phyloP scores from a whole-genome alignment of 1,140 invertebrate species.

The Spodoptera frugiperda region DNA sequence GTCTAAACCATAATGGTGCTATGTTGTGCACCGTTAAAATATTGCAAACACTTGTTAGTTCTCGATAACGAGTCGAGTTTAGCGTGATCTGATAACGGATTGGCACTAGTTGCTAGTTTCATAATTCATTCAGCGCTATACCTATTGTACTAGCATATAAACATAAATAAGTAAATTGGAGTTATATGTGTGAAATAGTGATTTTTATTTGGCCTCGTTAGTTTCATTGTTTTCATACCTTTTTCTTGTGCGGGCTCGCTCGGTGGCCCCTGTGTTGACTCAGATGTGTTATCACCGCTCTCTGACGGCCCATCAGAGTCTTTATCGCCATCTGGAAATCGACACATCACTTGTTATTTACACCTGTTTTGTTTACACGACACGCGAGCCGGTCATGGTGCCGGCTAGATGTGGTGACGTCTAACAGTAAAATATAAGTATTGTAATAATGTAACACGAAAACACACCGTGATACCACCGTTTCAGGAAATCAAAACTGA shows the following conservation, averaged over 20 bases:
- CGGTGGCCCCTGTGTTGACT: slow-evolving; percentile 76
- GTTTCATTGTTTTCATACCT: slow-evolving; percentile 65
- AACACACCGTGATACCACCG: slow-evolving; percentile 79
- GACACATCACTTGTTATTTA: slow-evolving; percentile 46
- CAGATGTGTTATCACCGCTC: slow-evolving; percentile 84
- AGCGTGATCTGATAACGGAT: slow-evolving; percentile 38
- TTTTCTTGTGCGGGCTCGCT: slow-evolving; percentile 83
- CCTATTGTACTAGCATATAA: not conserved
- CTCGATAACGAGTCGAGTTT: slow-evolving; percentile 41
- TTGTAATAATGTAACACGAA: slow-evolving; percentile 32
- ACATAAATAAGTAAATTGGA: not conserved
- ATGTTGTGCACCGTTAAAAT: slow-evolving; percentile 41
- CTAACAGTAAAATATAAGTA: slow-evolving; percentile 18
- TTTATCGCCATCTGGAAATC: slow-evolving; percentile 84
- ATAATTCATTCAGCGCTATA: slow-evolving; percentile 10
- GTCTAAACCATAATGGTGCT: not conserved
- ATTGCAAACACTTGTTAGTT: slow-evolving; percentile 45
- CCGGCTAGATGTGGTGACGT: not conserved
- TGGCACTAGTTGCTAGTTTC: slow-evolving; percentile 23
- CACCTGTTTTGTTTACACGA: slow-evolving; percentile 51
- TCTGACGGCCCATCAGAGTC: slow-evolving; percentile 84
- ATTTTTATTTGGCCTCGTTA: slow-evolving; percentile 9
- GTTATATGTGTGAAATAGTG: not conserved
- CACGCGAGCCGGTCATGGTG: not conserved
- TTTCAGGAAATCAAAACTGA: slow-evolving; percentile 81